Conservation (phyloP, 2,113 vertebrate genomes). For the Hyaena hyaena region DNA sequence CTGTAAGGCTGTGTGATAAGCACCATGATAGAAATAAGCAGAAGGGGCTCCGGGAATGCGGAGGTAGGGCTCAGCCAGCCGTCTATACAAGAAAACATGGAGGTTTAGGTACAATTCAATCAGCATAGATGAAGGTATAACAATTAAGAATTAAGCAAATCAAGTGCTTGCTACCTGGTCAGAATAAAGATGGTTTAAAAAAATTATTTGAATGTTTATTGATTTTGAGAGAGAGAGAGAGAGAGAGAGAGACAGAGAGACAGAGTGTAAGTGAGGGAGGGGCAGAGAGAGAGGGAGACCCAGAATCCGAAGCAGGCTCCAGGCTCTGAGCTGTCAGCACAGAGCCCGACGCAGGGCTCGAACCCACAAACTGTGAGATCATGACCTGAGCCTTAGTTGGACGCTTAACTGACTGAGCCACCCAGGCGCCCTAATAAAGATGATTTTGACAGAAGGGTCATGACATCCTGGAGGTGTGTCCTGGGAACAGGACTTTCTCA, state of each 20-base stretch:
- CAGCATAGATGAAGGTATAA: background rate
- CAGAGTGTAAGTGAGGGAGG: too few species aligned
- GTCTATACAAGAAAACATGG: background rate
- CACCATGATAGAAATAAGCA: background rate
- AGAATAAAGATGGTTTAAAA: slow-evolving; percentile 36
- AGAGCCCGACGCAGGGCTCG: too few species aligned
- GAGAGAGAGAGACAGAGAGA: too few species aligned
- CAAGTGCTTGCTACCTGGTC: background rate
- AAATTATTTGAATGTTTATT: too few species aligned
- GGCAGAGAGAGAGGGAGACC: too few species aligned
- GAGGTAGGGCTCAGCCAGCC: background rate
- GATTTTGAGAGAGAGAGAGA: too few species aligned
- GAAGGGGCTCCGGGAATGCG: background rate
- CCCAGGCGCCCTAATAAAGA: background rate
- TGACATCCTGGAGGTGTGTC: background rate
- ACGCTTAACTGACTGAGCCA: too few species aligned
- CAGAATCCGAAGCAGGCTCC: too few species aligned
- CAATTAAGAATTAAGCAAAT: slow-evolving; percentile 23
- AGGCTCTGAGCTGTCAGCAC: too few species aligned
- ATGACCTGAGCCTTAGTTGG: too few species aligned
- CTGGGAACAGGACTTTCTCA: background rate
- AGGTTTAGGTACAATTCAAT: background rate
- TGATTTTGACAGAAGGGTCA: background rate
- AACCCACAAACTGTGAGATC: too few species aligned
- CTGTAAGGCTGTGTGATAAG: background rate